These are phyloP conservation scores for Busseola fusca DNA, from an alignment of 2,888 invertebrate species.

Conservation along the genomic window DNA sequence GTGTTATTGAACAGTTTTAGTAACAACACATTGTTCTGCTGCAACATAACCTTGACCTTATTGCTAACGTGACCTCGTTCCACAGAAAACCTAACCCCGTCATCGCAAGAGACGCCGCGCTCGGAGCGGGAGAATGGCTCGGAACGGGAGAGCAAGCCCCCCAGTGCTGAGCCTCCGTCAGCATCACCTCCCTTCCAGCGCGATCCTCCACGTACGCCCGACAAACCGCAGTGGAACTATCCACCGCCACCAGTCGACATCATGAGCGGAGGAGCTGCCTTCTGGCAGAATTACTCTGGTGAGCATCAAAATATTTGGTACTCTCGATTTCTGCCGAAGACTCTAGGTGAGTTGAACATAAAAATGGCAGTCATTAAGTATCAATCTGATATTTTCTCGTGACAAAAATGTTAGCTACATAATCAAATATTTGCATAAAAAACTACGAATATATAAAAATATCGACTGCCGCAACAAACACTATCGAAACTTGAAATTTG, in stretches of 20 bases:
- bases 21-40: background rate
- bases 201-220: conserved; percentile 84
- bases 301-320: conserved; percentile 72
- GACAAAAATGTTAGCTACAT: background rate
- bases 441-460: no score
- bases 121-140: conserved; percentile 84
- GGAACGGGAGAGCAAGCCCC: conserved; percentile 86
- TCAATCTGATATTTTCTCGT: conserved; percentile 6
- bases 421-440: background rate
- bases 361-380: conserved; percentile 38
- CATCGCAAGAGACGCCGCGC: conserved; percentile 78
- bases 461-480: no score
- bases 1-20: background rate
- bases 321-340: conserved; percentile 48
- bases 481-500: no score
- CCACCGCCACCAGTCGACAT: conserved; percentile 91
- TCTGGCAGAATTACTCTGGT: conserved; percentile 98
- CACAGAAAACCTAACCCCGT: conserved; percentile 81
- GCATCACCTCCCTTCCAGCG: conserved; percentile 85
- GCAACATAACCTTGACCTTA: conserved; percentile 20
- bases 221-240: conserved; percentile 88
- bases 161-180: conserved; percentile 83
- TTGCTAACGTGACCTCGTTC: conserved; percentile 46
- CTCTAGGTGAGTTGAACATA: conserved; percentile 42
- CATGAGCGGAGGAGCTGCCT: conserved; percentile 95